Conservation (phyloP, 2,797 vertebrate genomes). For the Chelmon rostratus region DNA sequence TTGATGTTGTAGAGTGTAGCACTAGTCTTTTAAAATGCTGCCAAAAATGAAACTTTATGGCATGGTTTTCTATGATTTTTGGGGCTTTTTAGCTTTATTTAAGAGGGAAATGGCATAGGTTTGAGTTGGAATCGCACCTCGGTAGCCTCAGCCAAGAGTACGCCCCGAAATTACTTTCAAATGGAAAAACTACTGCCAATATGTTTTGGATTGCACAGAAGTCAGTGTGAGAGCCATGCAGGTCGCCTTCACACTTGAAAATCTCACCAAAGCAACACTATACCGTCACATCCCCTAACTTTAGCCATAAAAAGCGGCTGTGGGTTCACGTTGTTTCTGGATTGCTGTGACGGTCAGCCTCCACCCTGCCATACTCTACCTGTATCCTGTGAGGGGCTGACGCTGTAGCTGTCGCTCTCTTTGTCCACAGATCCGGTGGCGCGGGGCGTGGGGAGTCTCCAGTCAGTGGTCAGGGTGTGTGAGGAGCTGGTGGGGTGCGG, state of each 20-base stretch:
- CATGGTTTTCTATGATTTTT: neutral
- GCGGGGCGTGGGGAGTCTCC: slow-evolving; percentile 96
- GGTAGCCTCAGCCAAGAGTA: slow-evolving; percentile 14
- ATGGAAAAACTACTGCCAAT: slow-evolving; percentile 10
- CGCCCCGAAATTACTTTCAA: slow-evolving; percentile 23
- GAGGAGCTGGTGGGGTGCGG: slow-evolving; percentile 97
- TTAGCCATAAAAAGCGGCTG: neutral
- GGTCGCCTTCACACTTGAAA: slow-evolving; percentile 2
- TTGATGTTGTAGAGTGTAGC: neutral
- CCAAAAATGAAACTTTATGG: neutral
- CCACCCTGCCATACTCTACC: slow-evolving; percentile 78
- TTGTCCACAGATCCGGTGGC: slow-evolving; percentile 97
- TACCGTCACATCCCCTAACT: slow-evolving; percentile 20
- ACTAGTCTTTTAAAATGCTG: neutral
- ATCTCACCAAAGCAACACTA: slow-evolving; percentile 30
- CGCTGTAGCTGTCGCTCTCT: slow-evolving; percentile 99
- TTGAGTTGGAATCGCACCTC: slow-evolving; percentile 33
- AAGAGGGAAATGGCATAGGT: neutral
- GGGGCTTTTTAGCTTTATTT: neutral
- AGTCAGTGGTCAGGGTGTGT: slow-evolving; percentile 97
- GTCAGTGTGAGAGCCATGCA: slow-evolving; percentile 3
- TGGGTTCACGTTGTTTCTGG: slow-evolving; percentile 2
- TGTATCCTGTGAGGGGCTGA: slow-evolving; percentile 99
- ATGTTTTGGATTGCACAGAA: slow-evolving; percentile 31
- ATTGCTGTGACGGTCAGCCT: neutral